Conservation (phyloP, 2,113 vertebrate genomes). For the Mastomys coucha region DNA sequence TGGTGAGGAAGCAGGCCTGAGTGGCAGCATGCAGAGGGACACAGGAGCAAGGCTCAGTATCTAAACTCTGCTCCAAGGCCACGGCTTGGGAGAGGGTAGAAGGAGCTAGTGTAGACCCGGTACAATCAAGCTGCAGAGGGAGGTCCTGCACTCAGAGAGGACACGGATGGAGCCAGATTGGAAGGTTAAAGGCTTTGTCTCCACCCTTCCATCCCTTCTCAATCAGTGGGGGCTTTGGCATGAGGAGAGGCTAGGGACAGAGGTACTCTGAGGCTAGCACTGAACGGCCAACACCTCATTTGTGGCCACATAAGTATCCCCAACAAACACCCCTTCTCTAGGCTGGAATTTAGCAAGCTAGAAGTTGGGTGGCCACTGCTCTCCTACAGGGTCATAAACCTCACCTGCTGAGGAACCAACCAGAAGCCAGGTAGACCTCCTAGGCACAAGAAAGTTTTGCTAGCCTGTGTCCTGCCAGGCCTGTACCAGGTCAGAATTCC, state of each 20-base stretch:
- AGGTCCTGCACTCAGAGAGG: neutral
- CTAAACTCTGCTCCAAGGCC: neutral
- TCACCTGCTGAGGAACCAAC: neutral
- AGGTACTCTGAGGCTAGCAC: neutral
- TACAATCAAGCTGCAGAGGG: neutral
- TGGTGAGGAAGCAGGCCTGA: conserved; percentile 85
- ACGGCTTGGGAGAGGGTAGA: neutral
- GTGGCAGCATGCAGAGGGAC: fast-evolving
- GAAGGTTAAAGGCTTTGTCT: neutral
- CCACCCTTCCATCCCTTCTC: neutral
- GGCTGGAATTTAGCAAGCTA: neutral
- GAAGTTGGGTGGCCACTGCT: neutral
- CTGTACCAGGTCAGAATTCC: neutral
- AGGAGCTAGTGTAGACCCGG: neutral
- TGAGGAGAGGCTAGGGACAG: neutral
- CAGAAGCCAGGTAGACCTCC: neutral
- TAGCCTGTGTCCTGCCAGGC: neutral
- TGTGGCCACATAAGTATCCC: neutral
- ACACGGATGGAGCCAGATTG: neutral
- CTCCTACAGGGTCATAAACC: neutral
- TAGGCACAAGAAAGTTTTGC: neutral
- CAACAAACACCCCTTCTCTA: neutral
- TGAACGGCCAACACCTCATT: neutral
- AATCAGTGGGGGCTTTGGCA: neutral
- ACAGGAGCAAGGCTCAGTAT: fast-evolving